Evolutionary conservation across 2,113 vertebrate species (phyloP), one percentile per base, ranked within the genome.

Genomic region (Barbus barbus): DNA sequence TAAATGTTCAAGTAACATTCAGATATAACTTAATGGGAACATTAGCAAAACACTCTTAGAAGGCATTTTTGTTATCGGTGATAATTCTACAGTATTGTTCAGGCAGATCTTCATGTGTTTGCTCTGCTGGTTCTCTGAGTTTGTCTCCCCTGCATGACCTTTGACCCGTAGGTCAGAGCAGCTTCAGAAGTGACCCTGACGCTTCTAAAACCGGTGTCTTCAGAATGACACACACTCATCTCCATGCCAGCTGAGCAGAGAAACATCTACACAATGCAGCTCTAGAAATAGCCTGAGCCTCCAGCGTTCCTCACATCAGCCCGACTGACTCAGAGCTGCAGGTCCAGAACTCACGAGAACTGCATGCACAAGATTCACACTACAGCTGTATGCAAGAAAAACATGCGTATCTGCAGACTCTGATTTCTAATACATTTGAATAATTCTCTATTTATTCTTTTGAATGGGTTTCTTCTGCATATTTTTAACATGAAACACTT

Each of bases 281-380:
- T 69, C 65, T 69, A 69, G 31, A 69, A 69, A 69, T 69, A 69
- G 65, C 33, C 18, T 9, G 18, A 67, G 65, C 65, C 65, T 36
- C 16, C 65, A 36, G 65, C 31, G 7, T 36, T 20, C 65, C 65
- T 38, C 31, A 36, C 18, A 69, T 67, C 65, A 20, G 63, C 28
- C 16, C 16, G 24, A 63, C 26, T 56, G 51, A 56, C 51, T 56
- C 51, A 56, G 51, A 22, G 20, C 51, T 56, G 60, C 12, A 65
- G 24, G 48, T 20, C 48, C 26, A 65, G 14, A 51, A n/a, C n/a
- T n/a, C n/a, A n/a, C n/a, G n/a, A n/a, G n/a, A n/a, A n/a, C n/a
- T n/a, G n/a, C n/a, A n/a, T 4, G 14, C 18, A 18, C 2, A 56
- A 22, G 20, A 22, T 20, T 53, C 53, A 56, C 53, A 58, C 20